phyloP scores from a whole-genome alignment of 2,888 invertebrate genomes.

The Phyllotreta striolata region DNA sequence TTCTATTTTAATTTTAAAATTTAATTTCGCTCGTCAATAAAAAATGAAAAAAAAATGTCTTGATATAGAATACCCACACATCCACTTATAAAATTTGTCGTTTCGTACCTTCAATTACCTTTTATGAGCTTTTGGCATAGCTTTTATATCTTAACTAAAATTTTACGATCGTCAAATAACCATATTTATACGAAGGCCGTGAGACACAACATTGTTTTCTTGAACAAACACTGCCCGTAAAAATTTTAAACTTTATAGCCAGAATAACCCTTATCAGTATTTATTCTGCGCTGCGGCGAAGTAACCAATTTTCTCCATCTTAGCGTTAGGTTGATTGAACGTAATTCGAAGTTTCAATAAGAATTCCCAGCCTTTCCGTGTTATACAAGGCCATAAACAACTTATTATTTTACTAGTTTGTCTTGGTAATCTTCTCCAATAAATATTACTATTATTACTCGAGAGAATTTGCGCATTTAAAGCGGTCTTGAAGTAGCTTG shows the following conservation, averaged over 20 bases:
- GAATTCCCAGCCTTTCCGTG: slow-evolving; percentile 16
- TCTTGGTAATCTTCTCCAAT: slow-evolving; percentile 18
- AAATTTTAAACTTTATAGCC: slow-evolving; percentile 9
- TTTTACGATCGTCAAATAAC: slow-evolving; percentile 11
- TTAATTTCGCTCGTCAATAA: too few relatives aligned
- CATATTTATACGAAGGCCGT: background rate
- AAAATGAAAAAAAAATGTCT: too few relatives aligned
- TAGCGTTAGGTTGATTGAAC: slow-evolving; percentile 21
- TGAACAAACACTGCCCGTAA: slow-evolving; percentile 7
- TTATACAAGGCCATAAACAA: slow-evolving; percentile 14
- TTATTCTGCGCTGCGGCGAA: slow-evolving; percentile 11
- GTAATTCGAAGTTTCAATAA: slow-evolving; percentile 21
- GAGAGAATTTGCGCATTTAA: slow-evolving; percentile 14
- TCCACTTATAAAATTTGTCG: too few relatives aligned
- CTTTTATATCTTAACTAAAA: slow-evolving; percentile 9
- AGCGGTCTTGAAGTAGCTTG: slow-evolving; percentile 18
- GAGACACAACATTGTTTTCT: slow-evolving; percentile 3
- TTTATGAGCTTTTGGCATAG: too few relatives aligned
- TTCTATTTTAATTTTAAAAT: too few relatives aligned
- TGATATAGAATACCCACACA: too few relatives aligned
- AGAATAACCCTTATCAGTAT: slow-evolving; percentile 11
- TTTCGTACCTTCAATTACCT: too few relatives aligned
- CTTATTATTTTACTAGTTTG: slow-evolving; percentile 21
- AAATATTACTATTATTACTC: slow-evolving; percentile 23
- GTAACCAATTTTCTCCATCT: slow-evolving; percentile 5